Evolutionary conservation across 2,888 invertebrate genomes (phyloP).

Genomic region (Mythimna loreyi): DNA sequence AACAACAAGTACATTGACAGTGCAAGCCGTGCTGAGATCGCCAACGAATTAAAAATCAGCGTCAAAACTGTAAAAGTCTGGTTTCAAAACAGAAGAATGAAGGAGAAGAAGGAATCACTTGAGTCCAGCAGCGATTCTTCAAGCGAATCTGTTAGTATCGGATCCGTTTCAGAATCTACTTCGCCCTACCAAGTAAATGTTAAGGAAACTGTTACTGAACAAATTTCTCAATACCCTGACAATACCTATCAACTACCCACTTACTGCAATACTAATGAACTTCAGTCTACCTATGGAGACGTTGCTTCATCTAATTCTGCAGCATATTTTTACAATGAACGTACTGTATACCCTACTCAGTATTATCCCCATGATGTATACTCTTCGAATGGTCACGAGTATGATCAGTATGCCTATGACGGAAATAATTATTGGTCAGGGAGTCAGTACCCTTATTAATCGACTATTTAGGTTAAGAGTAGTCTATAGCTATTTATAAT

Average conservation of each 20-base stretch:
- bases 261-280: slow-evolving; percentile 1
- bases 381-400: slow-evolving; percentile 40
- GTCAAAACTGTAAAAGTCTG: slow-evolving; percentile 95
- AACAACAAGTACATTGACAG: slow-evolving; percentile 92
- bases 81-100: slow-evolving; percentile 96
- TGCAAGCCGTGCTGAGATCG: slow-evolving; percentile 92
- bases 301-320: neutral
- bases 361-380: slow-evolving; percentile 69
- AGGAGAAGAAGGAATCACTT: slow-evolving; percentile 90
- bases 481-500: slow-evolving; percentile 18
- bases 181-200: slow-evolving; percentile 20
- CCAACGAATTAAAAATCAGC: slow-evolving; percentile 91
- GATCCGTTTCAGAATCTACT: slow-evolving; percentile 43
- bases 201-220: slow-evolving; percentile 1
- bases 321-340: slow-evolving; percentile 59
- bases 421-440: slow-evolving; percentile 32
- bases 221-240: neutral
- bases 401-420: slow-evolving; percentile 44
- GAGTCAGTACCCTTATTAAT: slow-evolving; percentile 40
- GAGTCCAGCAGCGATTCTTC: slow-evolving; percentile 76
- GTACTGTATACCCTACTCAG: slow-evolving; percentile 70
- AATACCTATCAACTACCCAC: slow-evolving; percentile 3
- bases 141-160: slow-evolving; percentile 58
- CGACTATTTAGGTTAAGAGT: slow-evolving; percentile 19
- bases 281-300: neutral